These are phyloP conservation scores for Microcebus ravelobensis DNA, from an alignment of 2,113 vertebrate species.

Conservation along the genomic window DNA sequence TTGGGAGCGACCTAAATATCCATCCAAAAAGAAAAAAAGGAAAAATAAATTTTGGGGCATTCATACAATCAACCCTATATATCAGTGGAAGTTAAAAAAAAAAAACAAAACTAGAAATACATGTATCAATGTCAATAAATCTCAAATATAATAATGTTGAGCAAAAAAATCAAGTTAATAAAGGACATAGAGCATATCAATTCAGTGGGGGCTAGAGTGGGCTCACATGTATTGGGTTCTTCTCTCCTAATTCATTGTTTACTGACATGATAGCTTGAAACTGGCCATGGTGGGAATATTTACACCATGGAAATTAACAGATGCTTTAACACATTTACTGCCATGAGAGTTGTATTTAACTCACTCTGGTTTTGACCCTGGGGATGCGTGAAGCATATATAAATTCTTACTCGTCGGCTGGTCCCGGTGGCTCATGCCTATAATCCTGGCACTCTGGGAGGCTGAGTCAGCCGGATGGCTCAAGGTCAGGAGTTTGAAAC, in stretches of 20 bases:
- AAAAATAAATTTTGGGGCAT: conserved; percentile 6
- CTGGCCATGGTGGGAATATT: neutral
- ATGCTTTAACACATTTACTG: neutral
- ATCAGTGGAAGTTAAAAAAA: neutral
- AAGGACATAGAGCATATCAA: neutral
- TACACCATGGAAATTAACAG: neutral
- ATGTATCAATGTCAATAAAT: neutral
- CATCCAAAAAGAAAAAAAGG: neutral
- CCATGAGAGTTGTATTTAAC: no score
- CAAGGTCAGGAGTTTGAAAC: no score
- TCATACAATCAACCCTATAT: neutral
- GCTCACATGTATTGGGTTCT: neutral
- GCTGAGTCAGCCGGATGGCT: no score
- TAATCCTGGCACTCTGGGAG: no score
- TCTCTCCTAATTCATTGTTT: neutral
- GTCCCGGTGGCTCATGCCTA: no score
- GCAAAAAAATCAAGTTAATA: neutral
- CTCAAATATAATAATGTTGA: conserved; percentile 27
- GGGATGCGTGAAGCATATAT: no score
- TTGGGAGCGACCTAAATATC: neutral
- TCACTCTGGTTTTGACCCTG: no score
- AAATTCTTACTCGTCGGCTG: no score
- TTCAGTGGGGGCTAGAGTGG: neutral
- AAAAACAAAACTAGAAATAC: neutral
- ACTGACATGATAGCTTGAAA: neutral